Evolutionary conservation across 1,140 invertebrate genomes (phyloP), one percentile per base, ranked within the genome.

Genomic region (Conus betulinus): DNA sequence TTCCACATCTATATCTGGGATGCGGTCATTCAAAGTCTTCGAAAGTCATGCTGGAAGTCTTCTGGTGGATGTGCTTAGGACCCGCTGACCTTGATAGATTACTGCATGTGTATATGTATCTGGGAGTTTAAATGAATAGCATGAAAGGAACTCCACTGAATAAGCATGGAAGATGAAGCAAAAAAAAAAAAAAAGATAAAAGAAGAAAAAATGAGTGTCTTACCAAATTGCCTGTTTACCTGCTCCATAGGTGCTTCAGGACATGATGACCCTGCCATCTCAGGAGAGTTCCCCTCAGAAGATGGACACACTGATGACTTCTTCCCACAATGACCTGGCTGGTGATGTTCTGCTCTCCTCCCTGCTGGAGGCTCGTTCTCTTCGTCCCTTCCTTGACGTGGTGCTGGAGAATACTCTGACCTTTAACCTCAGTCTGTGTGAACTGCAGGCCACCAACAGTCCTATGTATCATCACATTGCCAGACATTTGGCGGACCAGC

Each of bases 321-420:
- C 90, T 63, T 84, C 81, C 53, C 86, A 89, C 20, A 53, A 74
- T 51, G 91, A 92, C n/a, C 87, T 93, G 74, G 39, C 67, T 3
- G 63, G 87, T 51, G 94, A 94, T 87, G 82, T 60, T 17, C 84
- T 95, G 8, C 88, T 95, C 27, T 89, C 86, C 27, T 85, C 76
- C 71, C 81, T 94, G 57, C 87, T 76, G 23, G 55, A 89, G 15
- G 79, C 87, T 13, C 57, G 89, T 11, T 84, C 90, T 25, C 87
- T 95, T 25, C 94, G 94, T 81, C 91, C 93, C 20, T 93, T 92
- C 86, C 79, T 95, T 39, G 95, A 99, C 92, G 94, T 97, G 39
- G 97, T 97, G 0, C 93, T 97, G 23, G 98, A 99, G 95, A 99
- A 99, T 94, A 96, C 96, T 53, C 96, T 96, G 27, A 96, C 96